Evolutionary conservation across 2,797 vertebrate genomes (phyloP), one percentile per base, ranked within the genome.

Genomic region (Podarcis siculus): DNA sequence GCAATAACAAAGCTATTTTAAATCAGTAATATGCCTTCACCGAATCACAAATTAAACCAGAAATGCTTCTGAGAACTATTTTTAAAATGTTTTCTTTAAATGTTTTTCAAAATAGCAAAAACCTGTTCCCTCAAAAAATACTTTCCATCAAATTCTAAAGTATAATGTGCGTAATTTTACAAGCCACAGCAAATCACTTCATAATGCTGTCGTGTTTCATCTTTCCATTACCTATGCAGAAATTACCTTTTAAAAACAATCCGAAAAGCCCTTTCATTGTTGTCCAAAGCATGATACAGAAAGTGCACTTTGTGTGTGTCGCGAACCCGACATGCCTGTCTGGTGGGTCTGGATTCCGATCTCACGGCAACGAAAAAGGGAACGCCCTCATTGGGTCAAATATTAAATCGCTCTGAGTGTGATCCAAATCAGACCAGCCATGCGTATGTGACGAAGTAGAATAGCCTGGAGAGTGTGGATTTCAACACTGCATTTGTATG

Each of bases 271-370:
- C 1, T 61, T 79, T 12, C 55, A 13, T 66, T 2, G 19, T 75
- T 92, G 89, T 83, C 86, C 25, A 77, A 87, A 87, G 86, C 79
- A 6, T 5, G 69, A 66, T 92, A 86, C 76, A 90, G 23, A 83
- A 88, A 85, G 39, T 81, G 9, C 49, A 87, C n/a, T 21, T 17
- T 77, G 1, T 76, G 3, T 78, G 3, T 78, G 79, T 45, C 78
- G 75, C 39, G 80, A 17, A n/a, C 71, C 86, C 42, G 85, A 5
- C 39, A 27, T 37, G 32, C 9, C 35, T 81, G 49, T 81, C 67
- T 8, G 17, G 15, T 27, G 21, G 8, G 15, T 10, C 45, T 89
- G 75, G 35, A 42, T 75, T 90, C 73, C 89, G 23, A 39, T 35
- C 87, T 89, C 87, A n/a, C 49, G 3, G 0, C 55, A 39, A 21